These are phyloP conservation scores for Nerophis ophidion DNA, from an alignment of 2,113 vertebrate species.

Conservation along the genomic window DNA sequence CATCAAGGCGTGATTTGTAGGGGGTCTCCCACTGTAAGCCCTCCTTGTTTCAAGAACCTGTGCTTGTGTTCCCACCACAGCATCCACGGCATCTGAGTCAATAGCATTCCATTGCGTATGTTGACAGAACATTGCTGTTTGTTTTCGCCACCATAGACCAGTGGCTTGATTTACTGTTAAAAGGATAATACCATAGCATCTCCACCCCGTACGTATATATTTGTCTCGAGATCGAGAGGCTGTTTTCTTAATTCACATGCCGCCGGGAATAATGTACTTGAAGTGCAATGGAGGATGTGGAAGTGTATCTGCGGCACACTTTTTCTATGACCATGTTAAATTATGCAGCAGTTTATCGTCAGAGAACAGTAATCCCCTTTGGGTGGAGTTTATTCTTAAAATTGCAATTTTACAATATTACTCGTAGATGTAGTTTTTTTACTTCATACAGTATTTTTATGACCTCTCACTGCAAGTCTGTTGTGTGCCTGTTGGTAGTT, in stretches of 20 bases:
- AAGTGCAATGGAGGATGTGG: constrained; percentile 29
- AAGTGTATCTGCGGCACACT: constrained; percentile 25
- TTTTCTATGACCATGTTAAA: constrained; percentile 54
- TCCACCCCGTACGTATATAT: constrained; percentile 43
- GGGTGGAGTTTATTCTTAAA: constrained; percentile 46
- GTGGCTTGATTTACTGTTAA: constrained; percentile 64
- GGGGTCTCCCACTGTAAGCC: constrained; percentile 15
- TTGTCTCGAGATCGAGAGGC: constrained; percentile 48
- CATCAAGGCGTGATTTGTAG: constrained; percentile 10
- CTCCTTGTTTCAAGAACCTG: constrained; percentile 39
- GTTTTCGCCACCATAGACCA: constrained; percentile 59
- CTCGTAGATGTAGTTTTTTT: constrained; percentile 37
- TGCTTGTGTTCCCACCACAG: constrained; percentile 55
- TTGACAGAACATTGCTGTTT: constrained; percentile 68
- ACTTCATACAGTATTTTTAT: constrained; percentile 33
- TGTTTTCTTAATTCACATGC: constrained; percentile 51
- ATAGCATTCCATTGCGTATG: constrained; percentile 67
- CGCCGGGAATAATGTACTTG: constrained; percentile 28
- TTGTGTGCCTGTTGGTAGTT: constrained; percentile 11
- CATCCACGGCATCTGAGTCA: constrained; percentile 72
- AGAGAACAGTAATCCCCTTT: constrained; percentile 19
- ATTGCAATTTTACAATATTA: constrained; percentile 22
- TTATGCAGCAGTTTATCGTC: constrained; percentile 48
- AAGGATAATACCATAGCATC: constrained; percentile 62
- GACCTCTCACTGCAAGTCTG: constrained; percentile 7